Evolutionary conservation across 2,113 vertebrate genomes (phyloP).

Genomic region (Syrmaticus mikado): DNA sequence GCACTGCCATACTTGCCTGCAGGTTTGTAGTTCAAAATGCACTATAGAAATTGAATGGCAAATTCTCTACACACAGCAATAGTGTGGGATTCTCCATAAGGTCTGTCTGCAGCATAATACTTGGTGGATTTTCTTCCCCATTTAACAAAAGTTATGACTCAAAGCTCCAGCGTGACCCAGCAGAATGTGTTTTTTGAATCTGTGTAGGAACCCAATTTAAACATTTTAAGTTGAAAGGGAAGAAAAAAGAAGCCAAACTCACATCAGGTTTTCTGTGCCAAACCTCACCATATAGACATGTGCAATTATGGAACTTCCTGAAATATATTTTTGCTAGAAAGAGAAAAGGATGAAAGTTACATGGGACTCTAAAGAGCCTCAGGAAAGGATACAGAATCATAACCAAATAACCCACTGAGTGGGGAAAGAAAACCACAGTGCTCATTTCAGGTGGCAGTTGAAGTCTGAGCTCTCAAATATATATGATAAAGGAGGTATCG

Average conservation of each 20-base stretch:
- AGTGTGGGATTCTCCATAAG: not conserved
- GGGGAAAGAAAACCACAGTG: not conserved
- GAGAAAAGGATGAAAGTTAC: constrained; percentile 47
- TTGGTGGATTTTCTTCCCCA: not conserved
- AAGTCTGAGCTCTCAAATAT: not conserved
- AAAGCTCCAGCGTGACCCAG: not conserved
- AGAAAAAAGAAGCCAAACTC: constrained; percentile 25
- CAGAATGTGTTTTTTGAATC: constrained; percentile 8
- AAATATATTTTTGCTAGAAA: constrained; percentile 75
- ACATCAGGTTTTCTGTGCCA: constrained; percentile 21
- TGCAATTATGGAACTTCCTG: constrained; percentile 66
- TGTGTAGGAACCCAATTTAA: constrained; percentile 7
- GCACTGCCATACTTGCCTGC: not conserved
- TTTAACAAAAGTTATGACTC: not conserved
- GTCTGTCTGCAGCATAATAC: not conserved
- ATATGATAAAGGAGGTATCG: not conserved
- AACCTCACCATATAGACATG: constrained; percentile 66
- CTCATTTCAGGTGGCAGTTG: not conserved
- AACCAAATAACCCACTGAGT: not conserved
- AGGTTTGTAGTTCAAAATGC: not conserved
- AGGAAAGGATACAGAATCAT: not conserved
- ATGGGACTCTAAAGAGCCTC: not conserved
- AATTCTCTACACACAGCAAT: not conserved
- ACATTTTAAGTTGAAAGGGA: constrained; percentile 25
- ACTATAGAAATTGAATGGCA: not conserved